Conservation (phyloP, 2,797 vertebrate species). For the Spinus olivaceus region DNA sequence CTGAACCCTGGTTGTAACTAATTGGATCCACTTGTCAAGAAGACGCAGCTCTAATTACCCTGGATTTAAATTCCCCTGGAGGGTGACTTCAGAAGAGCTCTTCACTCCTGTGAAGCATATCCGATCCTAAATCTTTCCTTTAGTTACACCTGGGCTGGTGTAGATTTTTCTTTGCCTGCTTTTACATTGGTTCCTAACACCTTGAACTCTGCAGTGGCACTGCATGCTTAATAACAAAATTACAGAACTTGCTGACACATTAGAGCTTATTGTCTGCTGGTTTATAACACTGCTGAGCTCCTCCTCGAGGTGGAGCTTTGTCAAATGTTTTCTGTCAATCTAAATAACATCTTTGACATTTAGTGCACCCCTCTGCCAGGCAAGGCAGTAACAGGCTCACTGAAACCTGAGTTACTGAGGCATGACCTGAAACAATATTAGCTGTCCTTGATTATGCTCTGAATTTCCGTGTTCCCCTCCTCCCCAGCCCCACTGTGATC, state of each 20-base stretch:
- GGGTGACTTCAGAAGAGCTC: not conserved
- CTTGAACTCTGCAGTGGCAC: not conserved
- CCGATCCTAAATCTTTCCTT: not conserved
- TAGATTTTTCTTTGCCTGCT: not conserved
- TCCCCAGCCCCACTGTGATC: conserved; percentile 16
- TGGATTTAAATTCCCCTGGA: not conserved
- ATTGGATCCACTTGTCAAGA: not conserved
- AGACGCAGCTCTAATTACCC: not conserved
- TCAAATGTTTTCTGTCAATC: conserved; percentile 46
- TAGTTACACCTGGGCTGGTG: not conserved
- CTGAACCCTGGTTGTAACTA: not conserved
- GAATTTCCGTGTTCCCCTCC: conserved; percentile 48
- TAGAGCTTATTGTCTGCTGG: conserved; percentile 11
- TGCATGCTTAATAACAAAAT: not conserved
- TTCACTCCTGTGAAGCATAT: not conserved
- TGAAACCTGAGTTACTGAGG: conserved; percentile 57
- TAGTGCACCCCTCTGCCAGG: conserved; percentile 25
- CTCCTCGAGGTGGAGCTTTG: not conserved
- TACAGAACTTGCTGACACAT: not conserved
- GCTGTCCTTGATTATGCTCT: conserved; percentile 48
- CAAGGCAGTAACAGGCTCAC: not conserved
- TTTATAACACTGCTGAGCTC: not conserved
- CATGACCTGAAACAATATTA: conserved; percentile 64
- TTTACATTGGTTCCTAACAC: not conserved
- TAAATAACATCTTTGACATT: conserved; percentile 42